phyloP scores from a whole-genome alignment of 1,140 invertebrate species.

The Helicoverpa zea region DNA sequence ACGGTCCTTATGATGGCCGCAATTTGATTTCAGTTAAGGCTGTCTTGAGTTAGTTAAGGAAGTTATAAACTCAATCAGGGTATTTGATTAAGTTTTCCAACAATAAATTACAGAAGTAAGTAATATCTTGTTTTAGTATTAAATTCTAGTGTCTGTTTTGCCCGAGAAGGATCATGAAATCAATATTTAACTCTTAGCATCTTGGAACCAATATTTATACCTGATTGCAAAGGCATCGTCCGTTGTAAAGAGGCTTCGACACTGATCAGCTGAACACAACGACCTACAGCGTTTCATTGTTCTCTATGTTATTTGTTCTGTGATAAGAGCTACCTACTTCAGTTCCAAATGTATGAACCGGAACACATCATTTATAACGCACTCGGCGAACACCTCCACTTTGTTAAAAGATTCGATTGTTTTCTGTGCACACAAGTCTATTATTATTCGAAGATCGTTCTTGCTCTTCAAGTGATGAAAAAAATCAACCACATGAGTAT shows the following conservation, averaged over 20 bases:
- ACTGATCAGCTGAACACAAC: conserved; percentile 65
- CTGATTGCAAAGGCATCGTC: neutral
- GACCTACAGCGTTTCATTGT: conserved; percentile 78
- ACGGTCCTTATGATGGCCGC: neutral
- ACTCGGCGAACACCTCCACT: conserved; percentile 70
- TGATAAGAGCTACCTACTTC: conserved; percentile 81
- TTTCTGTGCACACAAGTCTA: conserved; percentile 68
- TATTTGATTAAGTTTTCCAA: neutral
- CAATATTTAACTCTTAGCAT: neutral
- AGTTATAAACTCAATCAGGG: neutral
- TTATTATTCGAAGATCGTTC: neutral
- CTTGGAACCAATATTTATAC: neutral
- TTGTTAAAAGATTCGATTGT: conserved; percentile 79
- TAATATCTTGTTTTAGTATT: too few relatives aligned
- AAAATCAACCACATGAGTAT: neutral
- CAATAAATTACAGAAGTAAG: too few relatives aligned
- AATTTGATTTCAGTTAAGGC: conserved; percentile 34
- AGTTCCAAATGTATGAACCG: conserved; percentile 78
- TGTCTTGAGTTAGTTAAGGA: conserved; percentile 7
- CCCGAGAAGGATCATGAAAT: neutral
- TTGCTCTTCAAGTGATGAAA: neutral
- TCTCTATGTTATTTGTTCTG: conserved; percentile 81
- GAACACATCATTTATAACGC: conserved; percentile 79
- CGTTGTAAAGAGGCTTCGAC: conserved; percentile 58
- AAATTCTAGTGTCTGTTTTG: too few relatives aligned